Evolutionary conservation across 2,888 invertebrate genomes (phyloP).

Genomic region (Anaspis maculata): DNA sequence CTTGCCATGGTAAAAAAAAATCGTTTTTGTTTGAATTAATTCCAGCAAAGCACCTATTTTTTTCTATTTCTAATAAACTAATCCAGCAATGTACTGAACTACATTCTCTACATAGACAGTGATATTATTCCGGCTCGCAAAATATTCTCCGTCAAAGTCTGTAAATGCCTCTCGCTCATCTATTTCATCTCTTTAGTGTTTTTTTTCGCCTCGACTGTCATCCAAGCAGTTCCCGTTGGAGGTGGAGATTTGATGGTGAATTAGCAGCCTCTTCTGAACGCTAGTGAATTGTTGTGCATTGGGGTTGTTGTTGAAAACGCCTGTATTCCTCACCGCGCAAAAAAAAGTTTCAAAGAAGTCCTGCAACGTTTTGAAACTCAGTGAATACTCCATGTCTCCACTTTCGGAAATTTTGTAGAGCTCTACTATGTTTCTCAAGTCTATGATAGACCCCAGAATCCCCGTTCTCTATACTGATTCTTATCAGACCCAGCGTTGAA

Average conservation of each 20-base stretch:
- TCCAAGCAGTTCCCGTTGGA: background rate
- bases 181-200: too few species aligned
- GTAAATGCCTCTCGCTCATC: too few species aligned
- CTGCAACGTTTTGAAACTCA: slow-evolving; percentile 6
- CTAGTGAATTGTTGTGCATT: slow-evolving; percentile 14
- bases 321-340: slow-evolving; percentile 12
- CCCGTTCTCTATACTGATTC: slow-evolving; percentile 13
- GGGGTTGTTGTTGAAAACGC: slow-evolving; percentile 7
- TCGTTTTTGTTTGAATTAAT: too few species aligned
- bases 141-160: background rate
- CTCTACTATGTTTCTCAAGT: slow-evolving; percentile 7
- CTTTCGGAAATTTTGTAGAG: slow-evolving; percentile 2
- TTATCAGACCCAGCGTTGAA: background rate
- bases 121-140: background rate
- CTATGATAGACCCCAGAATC: slow-evolving; percentile 17
- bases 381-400: slow-evolving; percentile 2
- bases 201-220: too few species aligned
- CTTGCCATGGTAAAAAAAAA: too few species aligned
- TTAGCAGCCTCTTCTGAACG: slow-evolving; percentile 16
- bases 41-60: too few species aligned
- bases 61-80: too few species aligned
- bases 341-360: slow-evolving; percentile 16
- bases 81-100: background rate
- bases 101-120: background rate
- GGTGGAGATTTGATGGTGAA: background rate